Conservation (phyloP, 2,888 invertebrate genomes). For the Pediacus dermestoides region DNA sequence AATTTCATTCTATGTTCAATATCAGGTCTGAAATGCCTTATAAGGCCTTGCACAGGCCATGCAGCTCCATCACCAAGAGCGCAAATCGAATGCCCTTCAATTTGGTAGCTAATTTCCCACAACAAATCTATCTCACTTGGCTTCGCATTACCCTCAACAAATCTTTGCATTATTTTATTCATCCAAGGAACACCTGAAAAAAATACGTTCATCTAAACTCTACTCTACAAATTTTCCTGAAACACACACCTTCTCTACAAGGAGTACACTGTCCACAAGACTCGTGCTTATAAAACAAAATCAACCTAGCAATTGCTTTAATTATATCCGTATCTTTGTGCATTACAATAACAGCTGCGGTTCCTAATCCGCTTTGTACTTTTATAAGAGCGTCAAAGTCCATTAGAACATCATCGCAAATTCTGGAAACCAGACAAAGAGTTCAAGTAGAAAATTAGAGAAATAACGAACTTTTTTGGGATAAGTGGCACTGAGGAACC, state of each 20-base stretch:
- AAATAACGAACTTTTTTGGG: slow-evolving; percentile 92
- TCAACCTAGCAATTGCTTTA: slow-evolving; percentile 91
- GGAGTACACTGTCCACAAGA: slow-evolving; percentile 99
- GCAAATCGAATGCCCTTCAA: slow-evolving; percentile 99
- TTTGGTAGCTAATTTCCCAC: slow-evolving; percentile 99
- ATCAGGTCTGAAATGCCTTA: slow-evolving; percentile 94
- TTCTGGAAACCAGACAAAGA: too few species aligned
- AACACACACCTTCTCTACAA: slow-evolving; percentile 83
- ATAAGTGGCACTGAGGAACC: slow-evolving; percentile 98
- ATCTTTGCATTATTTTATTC: slow-evolving; percentile 57
- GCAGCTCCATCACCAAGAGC: slow-evolving; percentile 98
- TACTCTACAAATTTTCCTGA: slow-evolving; percentile 1
- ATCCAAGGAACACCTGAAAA: slow-evolving; percentile 45
- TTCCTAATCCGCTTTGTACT: slow-evolving; percentile 92
- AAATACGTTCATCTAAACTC: neutral
- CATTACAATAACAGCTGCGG: slow-evolving; percentile 99
- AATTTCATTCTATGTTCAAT: slow-evolving; percentile 81
- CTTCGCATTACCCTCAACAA: slow-evolving; percentile 88
- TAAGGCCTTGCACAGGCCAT: slow-evolving; percentile 99
- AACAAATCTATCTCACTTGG: slow-evolving; percentile 97
- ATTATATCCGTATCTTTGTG: slow-evolving; percentile 96
- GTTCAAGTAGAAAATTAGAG: slow-evolving; percentile 1
- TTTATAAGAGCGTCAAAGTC: slow-evolving; percentile 97
- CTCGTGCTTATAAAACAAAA: slow-evolving; percentile 98
- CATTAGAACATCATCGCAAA: slow-evolving; percentile 93